Evolutionary conservation across 2,113 vertebrate species (phyloP).

Genomic region (Chaetodon auriga): DNA sequence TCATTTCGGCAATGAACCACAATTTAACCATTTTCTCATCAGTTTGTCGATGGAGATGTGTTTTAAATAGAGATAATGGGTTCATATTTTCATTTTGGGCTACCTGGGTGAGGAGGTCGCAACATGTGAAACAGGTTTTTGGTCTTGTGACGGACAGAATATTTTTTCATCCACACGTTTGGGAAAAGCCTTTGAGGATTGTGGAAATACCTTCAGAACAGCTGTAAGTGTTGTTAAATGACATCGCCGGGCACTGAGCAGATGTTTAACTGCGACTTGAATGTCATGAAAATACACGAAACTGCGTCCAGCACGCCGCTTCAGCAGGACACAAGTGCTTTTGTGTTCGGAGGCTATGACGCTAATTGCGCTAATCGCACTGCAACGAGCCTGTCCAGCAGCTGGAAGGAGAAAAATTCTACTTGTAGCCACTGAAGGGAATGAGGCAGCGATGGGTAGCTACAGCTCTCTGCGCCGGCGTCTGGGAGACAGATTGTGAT

Average conservation of each 20-base stretch:
- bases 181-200: neutral
- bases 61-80: neutral
- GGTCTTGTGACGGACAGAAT: neutral
- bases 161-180: neutral
- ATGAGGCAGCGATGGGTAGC: constrained; percentile 1
- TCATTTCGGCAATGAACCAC: neutral
- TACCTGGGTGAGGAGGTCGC: neutral
- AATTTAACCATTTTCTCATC: neutral
- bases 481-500: constrained; percentile 77
- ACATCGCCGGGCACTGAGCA: neutral
- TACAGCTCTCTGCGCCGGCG: constrained; percentile 25
- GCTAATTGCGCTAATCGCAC: constrained; percentile 32
- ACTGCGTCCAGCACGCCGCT: neutral
- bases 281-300: neutral
- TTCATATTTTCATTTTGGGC: neutral
- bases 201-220: neutral
- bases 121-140: neutral
- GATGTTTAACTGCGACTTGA: neutral
- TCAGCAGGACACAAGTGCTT: constrained; percentile 15
- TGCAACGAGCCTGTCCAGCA: constrained; percentile 21
- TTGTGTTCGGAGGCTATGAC: neutral
- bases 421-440: neutral
- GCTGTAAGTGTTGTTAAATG: neutral
- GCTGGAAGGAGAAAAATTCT: constrained; percentile 1
- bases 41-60: neutral